Percentiles rank a stretch among this genome's conserved stretches.
Evolutionary conservation across 2,888 invertebrate genomes (phyloP).

Genomic region (Drosophila buzzatii): DNA sequence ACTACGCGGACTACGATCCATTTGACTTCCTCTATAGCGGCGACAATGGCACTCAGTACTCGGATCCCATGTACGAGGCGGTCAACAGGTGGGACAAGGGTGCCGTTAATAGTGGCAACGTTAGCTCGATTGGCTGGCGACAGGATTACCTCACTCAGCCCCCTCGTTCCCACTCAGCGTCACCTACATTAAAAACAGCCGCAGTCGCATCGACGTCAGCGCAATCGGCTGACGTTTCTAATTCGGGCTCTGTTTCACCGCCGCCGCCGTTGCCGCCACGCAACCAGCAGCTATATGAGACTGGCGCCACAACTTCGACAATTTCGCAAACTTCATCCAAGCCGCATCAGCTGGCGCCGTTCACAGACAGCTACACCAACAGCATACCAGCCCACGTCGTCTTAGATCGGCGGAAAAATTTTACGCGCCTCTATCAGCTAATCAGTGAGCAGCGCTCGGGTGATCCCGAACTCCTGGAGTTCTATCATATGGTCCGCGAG

Average conservation of each 20-base stretch:
- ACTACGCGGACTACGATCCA: constrained; percentile 92
- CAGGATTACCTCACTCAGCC: constrained; percentile 64
- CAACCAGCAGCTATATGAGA: constrained; percentile 79
- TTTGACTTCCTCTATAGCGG: constrained; percentile 91
- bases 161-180: constrained; percentile 25
- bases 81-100: constrained; percentile 88
- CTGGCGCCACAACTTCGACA: constrained; percentile 21
- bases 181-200: constrained; percentile 19
- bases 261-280: constrained; percentile 88
- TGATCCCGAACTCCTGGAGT: constrained; percentile 92
- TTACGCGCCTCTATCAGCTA: constrained; percentile 88
- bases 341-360: constrained; percentile 31
- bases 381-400: constrained; percentile 66
- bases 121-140: constrained; percentile 84
- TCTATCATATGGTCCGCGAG: constrained; percentile 92
- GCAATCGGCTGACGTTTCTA: constrained; percentile 5
- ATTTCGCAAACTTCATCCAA: constrained; percentile 18
- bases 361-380: constrained; percentile 60
- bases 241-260: constrained; percentile 57
- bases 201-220: constrained; percentile 26
- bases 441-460: constrained; percentile 89
- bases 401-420: constrained; percentile 83
- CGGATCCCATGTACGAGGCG: constrained; percentile 90
- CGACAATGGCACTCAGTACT: constrained; percentile 88
- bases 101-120: constrained; percentile 52